These are phyloP conservation scores for Cheilosia vernalis DNA, from an alignment of 2,888 invertebrate genomes.

Conservation along the genomic window DNA sequence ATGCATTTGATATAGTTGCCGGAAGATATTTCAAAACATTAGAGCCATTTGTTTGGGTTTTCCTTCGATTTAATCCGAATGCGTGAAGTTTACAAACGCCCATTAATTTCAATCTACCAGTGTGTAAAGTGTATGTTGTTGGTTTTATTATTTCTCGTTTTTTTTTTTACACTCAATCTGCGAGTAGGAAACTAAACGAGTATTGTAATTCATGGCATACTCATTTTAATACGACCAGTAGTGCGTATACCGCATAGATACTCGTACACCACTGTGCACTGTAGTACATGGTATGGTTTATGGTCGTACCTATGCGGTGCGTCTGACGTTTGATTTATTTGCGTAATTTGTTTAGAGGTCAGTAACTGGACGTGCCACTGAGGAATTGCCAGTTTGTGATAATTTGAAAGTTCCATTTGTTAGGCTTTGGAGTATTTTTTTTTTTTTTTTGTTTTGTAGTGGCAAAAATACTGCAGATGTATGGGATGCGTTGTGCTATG, in stretches of 20 bases:
- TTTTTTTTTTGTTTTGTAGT: not conserved
- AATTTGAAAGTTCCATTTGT: conserved; percentile 70
- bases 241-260: conserved; percentile 53
- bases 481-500: conserved; percentile 19
- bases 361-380: conserved; percentile 74
- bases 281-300: not conserved
- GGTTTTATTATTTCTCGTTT: conserved; percentile 3
- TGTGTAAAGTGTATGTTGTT: conserved; percentile 44
- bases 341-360: conserved; percentile 75
- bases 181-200: conserved; percentile 73
- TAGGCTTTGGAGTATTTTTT: not conserved
- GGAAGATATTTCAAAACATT: conserved; percentile 67
- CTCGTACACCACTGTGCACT: not conserved
- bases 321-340: conserved; percentile 74
- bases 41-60: conserved; percentile 33
- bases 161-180: conserved; percentile 19
- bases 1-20: conserved; percentile 42
- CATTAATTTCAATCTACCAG: conserved; percentile 64
- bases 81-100: conserved; percentile 72
- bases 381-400: conserved; percentile 64
- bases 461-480: conserved; percentile 3
- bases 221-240: conserved; percentile 65
- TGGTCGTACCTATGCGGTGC: conserved; percentile 40
- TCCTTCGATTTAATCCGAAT: conserved; percentile 36
- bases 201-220: conserved; percentile 73